phyloP scores from a whole-genome alignment of 2,113 vertebrate species.

The Urocynchramus pylzowi region DNA sequence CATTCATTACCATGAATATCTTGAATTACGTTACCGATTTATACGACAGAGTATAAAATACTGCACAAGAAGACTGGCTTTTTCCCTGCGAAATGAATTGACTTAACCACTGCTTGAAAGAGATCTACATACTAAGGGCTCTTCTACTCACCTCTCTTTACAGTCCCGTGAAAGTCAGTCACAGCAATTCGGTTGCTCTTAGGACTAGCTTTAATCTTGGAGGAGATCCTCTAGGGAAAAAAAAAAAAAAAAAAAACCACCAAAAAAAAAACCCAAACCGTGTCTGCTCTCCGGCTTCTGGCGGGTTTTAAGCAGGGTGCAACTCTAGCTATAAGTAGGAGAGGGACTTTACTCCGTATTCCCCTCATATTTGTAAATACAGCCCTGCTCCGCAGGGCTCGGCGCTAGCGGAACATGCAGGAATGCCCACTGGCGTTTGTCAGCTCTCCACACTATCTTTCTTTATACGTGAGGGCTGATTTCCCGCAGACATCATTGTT shows the following conservation, averaged over 20 bases:
- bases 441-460: constrained; percentile 82
- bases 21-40: constrained; percentile 69
- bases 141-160: constrained; percentile 76
- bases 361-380: constrained; percentile 67
- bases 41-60: constrained; percentile 65
- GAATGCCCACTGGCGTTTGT: constrained; percentile 85
- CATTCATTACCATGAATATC: constrained; percentile 68
- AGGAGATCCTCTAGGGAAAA: constrained; percentile 66
- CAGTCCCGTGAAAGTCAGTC: constrained; percentile 67
- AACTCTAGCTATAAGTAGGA: constrained; percentile 58
- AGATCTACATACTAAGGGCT: constrained; percentile 57
- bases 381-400: constrained; percentile 62
- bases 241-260: too few relatives aligned
- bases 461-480: constrained; percentile 80
- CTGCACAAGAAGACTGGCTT: constrained; percentile 35
- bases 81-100: constrained; percentile 49
- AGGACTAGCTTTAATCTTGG: constrained; percentile 70
- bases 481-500: constrained; percentile 93
- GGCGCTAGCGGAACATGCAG: constrained; percentile 72
- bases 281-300: constrained; percentile 26
- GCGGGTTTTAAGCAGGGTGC: constrained; percentile 65
- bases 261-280: too few relatives aligned
- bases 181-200: constrained; percentile 60
- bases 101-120: constrained; percentile 58
- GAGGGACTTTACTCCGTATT: constrained; percentile 60